A percentile compares a stretch with the other conserved stretches of the same genome.
Evolutionary conservation across 2,888 invertebrate genomes (phyloP).

Genomic region (Rosalia funebris): DNA sequence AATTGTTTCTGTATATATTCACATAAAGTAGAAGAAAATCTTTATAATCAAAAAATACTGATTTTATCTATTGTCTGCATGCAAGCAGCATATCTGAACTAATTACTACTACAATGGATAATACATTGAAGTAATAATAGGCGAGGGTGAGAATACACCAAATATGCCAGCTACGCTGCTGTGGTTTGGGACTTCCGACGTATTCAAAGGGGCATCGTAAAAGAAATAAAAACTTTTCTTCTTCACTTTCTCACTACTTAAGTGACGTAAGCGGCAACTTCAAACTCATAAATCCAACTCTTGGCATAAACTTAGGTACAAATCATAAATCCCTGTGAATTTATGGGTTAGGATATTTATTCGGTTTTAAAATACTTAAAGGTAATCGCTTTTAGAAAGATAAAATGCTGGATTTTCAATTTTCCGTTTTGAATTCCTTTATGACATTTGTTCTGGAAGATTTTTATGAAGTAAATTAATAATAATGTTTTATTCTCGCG

Average conservation of each 20-base stretch:
- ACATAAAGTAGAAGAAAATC: too few relatives aligned
- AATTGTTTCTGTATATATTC: too few relatives aligned
- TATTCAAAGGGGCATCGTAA: constrained; percentile 12
- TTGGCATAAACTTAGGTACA: constrained; percentile 44
- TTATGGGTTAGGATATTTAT: constrained; percentile 48
- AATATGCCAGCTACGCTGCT: not conserved
- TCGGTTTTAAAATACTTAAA: constrained; percentile 49
- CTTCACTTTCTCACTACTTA: constrained; percentile 29
- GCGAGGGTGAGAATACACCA: not conserved
- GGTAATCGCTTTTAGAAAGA: constrained; percentile 37
- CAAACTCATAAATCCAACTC: constrained; percentile 45
- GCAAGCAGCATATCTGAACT: too few relatives aligned
- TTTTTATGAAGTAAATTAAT: too few relatives aligned
- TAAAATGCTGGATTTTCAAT: constrained; percentile 8
- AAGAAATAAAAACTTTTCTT: constrained; percentile 20
- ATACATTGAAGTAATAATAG: not conserved
- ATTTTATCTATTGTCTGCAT: too few relatives aligned
- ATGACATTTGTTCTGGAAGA: too few relatives aligned
- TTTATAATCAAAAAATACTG: too few relatives aligned
- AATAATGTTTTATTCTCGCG: too few relatives aligned
- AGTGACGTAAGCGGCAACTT: constrained; percentile 38
- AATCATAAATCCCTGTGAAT: constrained; percentile 42
- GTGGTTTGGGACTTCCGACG: not conserved
- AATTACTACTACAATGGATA: not conserved
- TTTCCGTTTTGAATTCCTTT: not conserved